Evolutionary conservation across 2,888 invertebrate genomes (phyloP).

Genomic region (Scaptodrosophila latifasciaeformis): DNA sequence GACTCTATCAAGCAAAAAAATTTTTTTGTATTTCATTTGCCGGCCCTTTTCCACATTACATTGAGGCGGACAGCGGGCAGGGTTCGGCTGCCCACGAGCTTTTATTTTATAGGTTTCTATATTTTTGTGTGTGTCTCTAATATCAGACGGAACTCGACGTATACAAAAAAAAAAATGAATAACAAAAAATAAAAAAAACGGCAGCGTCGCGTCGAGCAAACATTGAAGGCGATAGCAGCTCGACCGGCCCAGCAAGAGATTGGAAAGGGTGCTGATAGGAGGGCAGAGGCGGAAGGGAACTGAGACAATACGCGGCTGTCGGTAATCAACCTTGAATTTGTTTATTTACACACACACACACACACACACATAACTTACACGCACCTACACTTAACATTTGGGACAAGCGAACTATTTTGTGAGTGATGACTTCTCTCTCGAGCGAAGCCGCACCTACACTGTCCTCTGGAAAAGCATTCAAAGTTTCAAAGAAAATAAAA

Average conservation of each 20-base stretch:
- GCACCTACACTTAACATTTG: conserved; percentile 15
- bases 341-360: conserved; percentile 25
- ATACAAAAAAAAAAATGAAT: conserved; percentile 12
- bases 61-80: conserved; percentile 36
- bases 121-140: conserved; percentile 47
- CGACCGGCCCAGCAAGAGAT: too few relatives aligned
- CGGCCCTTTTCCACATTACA: conserved; percentile 45
- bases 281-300: conserved; percentile 4
- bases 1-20: conserved; percentile 12
- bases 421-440: too few relatives aligned
- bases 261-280: conserved; percentile 11
- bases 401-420: too few relatives aligned
- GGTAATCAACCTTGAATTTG: conserved; percentile 68
- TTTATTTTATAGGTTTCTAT: too few relatives aligned
- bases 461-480: too few relatives aligned
- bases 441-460: too few relatives aligned
- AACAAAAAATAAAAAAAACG: conserved; percentile 4
- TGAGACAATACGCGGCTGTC: conserved; percentile 14
- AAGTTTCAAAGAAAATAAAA: too few relatives aligned
- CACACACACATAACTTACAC: conserved; percentile 26
- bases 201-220: conserved; percentile 22
- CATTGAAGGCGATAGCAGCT: conserved; percentile 41
- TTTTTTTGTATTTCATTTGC: conserved; percentile 15
- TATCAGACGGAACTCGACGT: too few relatives aligned
- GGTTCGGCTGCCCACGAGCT: conserved; percentile 45